These are phyloP conservation scores for Pangasianodon gigas DNA, from an alignment of 2,113 vertebrate genomes.

Conservation along the genomic window DNA sequence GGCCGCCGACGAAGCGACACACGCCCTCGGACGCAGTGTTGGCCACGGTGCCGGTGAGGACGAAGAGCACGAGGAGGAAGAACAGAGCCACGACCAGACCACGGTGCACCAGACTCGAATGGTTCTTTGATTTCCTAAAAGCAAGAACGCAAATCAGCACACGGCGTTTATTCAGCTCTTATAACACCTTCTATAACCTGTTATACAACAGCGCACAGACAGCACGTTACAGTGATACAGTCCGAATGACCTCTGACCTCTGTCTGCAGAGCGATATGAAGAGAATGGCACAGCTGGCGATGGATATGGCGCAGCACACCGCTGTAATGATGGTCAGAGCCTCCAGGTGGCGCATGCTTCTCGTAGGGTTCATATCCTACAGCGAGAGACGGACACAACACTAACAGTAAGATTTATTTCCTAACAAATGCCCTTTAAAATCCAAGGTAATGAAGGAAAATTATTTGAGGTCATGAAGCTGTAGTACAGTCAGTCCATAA, in stretches of 20 bases:
- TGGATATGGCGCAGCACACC: conserved; percentile 66
- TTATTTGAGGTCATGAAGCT: no score
- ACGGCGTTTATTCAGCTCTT: neutral
- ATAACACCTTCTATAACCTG: neutral
- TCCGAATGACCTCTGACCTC: conserved; percentile 56
- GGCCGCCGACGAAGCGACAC: conserved; percentile 61
- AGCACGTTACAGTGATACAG: neutral
- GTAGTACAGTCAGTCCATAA: neutral
- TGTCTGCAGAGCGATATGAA: conserved; percentile 66
- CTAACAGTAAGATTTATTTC: neutral
- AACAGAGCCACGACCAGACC: conserved; percentile 66
- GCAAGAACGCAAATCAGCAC: neutral
- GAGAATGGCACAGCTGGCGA: conserved; percentile 68
- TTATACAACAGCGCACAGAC: neutral
- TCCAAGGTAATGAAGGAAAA: neutral
- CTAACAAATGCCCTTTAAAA: neutral
- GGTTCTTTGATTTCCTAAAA: conserved; percentile 55
- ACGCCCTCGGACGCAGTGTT: conserved; percentile 54
- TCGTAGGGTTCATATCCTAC: conserved; percentile 62
- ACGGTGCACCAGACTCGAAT: conserved; percentile 64
- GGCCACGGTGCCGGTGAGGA: conserved; percentile 68
- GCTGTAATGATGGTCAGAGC: conserved; percentile 69
- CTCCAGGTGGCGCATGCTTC: conserved; percentile 68
- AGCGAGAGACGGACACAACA: conserved; percentile 10
- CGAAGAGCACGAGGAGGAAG: conserved; percentile 68